Conservation (phyloP, 2,888 invertebrate species). For the Nephrotoma flavescens region DNA sequence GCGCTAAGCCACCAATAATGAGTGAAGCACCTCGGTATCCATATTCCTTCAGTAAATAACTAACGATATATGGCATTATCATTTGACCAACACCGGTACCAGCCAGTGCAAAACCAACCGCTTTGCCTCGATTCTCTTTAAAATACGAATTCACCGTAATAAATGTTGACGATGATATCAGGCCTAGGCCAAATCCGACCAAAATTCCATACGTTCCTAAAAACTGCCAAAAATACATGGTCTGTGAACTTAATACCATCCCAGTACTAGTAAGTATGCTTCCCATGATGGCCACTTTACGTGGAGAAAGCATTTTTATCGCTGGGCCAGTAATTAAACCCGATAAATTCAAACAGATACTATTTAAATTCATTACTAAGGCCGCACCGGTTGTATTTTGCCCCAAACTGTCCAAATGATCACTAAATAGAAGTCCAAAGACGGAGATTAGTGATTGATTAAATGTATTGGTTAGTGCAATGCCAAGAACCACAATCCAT, state of each 20-base stretch:
- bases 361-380: constrained; percentile 49
- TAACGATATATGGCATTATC: constrained; percentile 55
- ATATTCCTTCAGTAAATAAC: constrained; percentile 46
- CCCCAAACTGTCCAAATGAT: constrained; percentile 45
- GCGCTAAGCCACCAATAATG: constrained; percentile 44
- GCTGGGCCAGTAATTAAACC: constrained; percentile 47
- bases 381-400: constrained; percentile 51
- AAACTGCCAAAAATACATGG: constrained; percentile 37
- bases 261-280: constrained; percentile 38
- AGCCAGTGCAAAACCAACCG: constrained; percentile 60
- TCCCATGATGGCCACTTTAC: constrained; percentile 39
- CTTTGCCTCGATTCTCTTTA: constrained; percentile 46
- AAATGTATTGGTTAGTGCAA: constrained; percentile 45
- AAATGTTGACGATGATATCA: constrained; percentile 56
- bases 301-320: constrained; percentile 39
- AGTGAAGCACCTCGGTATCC: constrained; percentile 48
- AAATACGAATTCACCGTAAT: constrained; percentile 60
- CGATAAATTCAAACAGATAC: constrained; percentile 46
- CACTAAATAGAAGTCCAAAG: constrained; percentile 54
- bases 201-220: constrained; percentile 40
- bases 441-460: constrained; percentile 56
- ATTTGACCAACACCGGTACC: constrained; percentile 64
- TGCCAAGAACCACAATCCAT: constrained; percentile 53
- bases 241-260: constrained; percentile 36
- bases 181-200: constrained; percentile 51